Conservation (phyloP, 2,797 vertebrate species). For the Rachycentron canadum region DNA sequence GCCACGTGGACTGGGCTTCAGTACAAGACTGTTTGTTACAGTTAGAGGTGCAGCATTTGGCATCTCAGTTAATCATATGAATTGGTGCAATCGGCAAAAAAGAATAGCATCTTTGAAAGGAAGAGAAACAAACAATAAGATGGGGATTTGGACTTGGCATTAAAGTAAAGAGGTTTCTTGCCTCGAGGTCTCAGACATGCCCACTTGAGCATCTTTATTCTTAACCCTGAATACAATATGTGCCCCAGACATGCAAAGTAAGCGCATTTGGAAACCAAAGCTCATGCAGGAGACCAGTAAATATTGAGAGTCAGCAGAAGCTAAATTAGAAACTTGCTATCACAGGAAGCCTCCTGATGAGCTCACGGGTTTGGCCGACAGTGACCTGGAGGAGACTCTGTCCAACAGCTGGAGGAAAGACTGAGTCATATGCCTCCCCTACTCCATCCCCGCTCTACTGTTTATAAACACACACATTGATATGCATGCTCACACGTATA, state of each 20-base stretch:
- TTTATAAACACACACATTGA: conserved; percentile 69
- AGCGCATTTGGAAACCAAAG: conserved; percentile 59
- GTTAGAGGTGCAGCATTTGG: conserved; percentile 9
- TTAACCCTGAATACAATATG: conserved; percentile 39
- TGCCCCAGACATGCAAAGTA: conserved; percentile 46
- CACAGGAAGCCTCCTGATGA: conserved; percentile 64
- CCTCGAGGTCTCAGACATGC: conserved; percentile 41
- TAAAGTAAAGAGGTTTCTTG: conserved; percentile 29
- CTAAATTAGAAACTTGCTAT: conserved; percentile 66
- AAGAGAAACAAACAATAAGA: conserved; percentile 27
- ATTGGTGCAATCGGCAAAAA: conserved; percentile 22
- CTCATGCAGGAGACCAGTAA: conserved; percentile 42
- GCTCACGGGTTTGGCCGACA: conserved; percentile 53
- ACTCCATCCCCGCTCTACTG: conserved; percentile 37
- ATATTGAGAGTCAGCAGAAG: conserved; percentile 73
- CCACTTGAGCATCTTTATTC: conserved; percentile 36
- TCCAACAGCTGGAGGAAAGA: conserved; percentile 79
- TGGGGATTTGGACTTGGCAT: conserved; percentile 33
- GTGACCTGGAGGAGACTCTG: conserved; percentile 63
- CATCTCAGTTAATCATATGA: conserved; percentile 24
- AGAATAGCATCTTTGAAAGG: conserved; percentile 4
- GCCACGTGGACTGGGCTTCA: conserved; percentile 47
- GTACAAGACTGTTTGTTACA: background rate
- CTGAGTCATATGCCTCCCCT: conserved; percentile 76
- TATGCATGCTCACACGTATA: conserved; percentile 6